Evolutionary conservation across 2,888 invertebrate genomes (phyloP).

Genomic region (Xylota segnis): DNA sequence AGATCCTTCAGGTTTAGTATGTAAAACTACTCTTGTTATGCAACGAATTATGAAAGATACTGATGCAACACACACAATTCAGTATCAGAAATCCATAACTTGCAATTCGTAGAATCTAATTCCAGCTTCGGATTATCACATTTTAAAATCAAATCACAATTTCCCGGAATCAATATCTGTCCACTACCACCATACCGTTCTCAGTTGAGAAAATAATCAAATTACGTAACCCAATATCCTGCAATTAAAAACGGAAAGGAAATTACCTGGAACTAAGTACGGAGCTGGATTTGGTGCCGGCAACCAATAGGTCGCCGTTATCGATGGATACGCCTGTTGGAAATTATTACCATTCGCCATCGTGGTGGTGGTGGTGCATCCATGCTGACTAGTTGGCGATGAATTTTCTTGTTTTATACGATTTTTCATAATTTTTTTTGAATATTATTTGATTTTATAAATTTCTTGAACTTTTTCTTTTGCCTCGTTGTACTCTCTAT

Average conservation of each 20-base stretch:
- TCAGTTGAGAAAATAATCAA: slow-evolving; percentile 36
- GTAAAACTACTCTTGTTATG: no score
- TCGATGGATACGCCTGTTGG: slow-evolving; percentile 88
- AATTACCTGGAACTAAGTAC: slow-evolving; percentile 93
- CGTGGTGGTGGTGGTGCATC: slow-evolving; percentile 75
- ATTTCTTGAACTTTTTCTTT: slow-evolving; percentile 11
- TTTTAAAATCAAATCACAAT: slow-evolving; percentile 16
- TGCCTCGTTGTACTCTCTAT: slow-evolving; percentile 47
- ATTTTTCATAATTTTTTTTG: slow-evolving; percentile 78
- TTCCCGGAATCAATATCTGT: slow-evolving; percentile 15
- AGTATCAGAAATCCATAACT: background rate
- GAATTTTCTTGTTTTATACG: slow-evolving; percentile 77
- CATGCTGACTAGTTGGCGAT: slow-evolving; percentile 79
- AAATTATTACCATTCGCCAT: slow-evolving; percentile 61
- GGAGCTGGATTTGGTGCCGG: slow-evolving; percentile 92
- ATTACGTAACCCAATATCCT: slow-evolving; percentile 72
- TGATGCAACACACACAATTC: no score
- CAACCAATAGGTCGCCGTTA: slow-evolving; percentile 94
- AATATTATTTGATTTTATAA: slow-evolving; percentile 22
- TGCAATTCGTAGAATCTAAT: slow-evolving; percentile 26
- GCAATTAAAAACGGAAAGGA: slow-evolving; percentile 79
- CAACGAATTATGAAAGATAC: no score
- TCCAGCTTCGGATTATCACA: slow-evolving; percentile 28
- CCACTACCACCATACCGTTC: background rate
- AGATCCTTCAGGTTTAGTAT: no score